phyloP scores from a whole-genome alignment of 2,113 vertebrate genomes.

The Tyto alba region DNA sequence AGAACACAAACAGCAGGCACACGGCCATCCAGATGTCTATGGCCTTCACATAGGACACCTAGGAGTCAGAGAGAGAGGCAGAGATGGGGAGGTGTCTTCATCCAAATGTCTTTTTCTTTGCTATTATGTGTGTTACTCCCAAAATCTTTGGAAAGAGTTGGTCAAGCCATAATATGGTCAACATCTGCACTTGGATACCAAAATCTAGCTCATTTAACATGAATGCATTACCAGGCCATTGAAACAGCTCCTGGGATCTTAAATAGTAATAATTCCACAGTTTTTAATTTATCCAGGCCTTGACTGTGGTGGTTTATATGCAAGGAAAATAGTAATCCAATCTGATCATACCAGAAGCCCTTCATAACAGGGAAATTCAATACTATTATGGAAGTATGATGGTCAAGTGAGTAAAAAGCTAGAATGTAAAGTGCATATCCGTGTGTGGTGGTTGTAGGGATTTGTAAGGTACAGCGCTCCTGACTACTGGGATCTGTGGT shows the following conservation, averaged over 20 bases:
- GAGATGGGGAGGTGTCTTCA: background rate
- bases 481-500: background rate
- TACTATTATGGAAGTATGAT: background rate
- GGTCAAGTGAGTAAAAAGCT: background rate
- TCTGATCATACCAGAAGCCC: background rate
- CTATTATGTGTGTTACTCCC: background rate
- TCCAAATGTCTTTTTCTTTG: background rate
- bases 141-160: background rate
- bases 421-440: background rate
- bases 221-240: background rate
- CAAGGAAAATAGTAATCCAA: background rate
- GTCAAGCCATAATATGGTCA: background rate
- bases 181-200: background rate
- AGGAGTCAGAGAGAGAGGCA: background rate
- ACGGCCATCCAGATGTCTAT: constrained; percentile 99
- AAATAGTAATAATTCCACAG: background rate
- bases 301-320: background rate
- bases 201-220: background rate
- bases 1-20: constrained; percentile 97
- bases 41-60: constrained; percentile 99
- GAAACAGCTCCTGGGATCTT: background rate
- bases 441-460: background rate
- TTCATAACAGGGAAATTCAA: background rate
- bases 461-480: background rate
- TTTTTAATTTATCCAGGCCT: background rate